Base-by-base conservation (phyloP, 2,888 invertebrate species). In the Diarsia rubi region DNA sequence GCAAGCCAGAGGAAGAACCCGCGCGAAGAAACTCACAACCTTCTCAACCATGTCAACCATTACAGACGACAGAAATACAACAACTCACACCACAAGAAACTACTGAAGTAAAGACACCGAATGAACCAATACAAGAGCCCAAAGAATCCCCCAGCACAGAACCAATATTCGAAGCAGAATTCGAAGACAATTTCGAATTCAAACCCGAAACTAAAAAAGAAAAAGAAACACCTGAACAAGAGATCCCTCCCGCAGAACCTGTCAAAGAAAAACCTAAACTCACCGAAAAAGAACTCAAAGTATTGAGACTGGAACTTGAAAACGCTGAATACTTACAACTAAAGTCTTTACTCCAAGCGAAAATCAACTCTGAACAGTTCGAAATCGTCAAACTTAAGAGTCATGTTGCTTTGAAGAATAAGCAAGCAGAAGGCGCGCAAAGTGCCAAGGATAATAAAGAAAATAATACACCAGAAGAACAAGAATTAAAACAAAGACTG, bases 301-400 rank as follows among this genome's bases (percentile, higher is more conserved):
- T 97, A 49, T 90, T 97, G 65, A 92, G 97, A 70, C 90, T 98
- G 9, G 97, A 98, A 90, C 92, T 97, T n/a, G 98, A 98, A 91
- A 97, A 97, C 85, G 97, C 97, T 3, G 97, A 97, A 85, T 96
- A 98, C 79, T 91, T 98, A 45, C 97, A 97, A 81, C 96, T 98
- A 88, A 98, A 98, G 83, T 97, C 97, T 1, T 96, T 97, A 65
- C 92, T 98, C 19, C 97, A 97, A 90, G 97, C 97, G 1, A 97
- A 98, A 89, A 98, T 98, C 71, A 97, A 97, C 89, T 97, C 97
- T 0, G 98, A 98, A 93, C 97, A 97, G 86, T 97, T 97, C 59
- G 98, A 98, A 95, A 97, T 98, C 21, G 97, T 97, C 42, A 97
- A 97, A 81, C 93, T 98, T 24, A 97, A 97, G 78, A 97, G 97